Evolutionary conservation across 1,140 invertebrate species (phyloP).

Genomic region (Carcinoscorpius rotundicauda): DNA sequence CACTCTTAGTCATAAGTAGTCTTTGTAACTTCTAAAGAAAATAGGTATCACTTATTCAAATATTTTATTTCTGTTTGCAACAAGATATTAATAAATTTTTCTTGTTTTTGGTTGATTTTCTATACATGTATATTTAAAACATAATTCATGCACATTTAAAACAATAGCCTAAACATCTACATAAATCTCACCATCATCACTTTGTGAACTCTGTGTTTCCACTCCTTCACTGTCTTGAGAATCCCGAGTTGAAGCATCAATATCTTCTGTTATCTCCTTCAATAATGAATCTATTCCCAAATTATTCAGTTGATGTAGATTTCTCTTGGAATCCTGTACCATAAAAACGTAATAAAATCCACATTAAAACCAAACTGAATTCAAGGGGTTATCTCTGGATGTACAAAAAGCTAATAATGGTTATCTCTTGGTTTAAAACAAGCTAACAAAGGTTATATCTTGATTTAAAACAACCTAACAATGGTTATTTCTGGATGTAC

Average conservation of each 20-base stretch:
- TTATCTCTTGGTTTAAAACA: no score
- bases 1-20: no score
- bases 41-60: not conserved
- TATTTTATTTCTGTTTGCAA: not conserved
- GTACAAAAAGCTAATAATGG: not conserved
- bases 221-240: slow-evolving; percentile 29
- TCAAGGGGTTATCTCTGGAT: not conserved
- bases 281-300: slow-evolving; percentile 65
- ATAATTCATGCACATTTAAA: not conserved
- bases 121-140: not conserved
- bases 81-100: slow-evolving; percentile 32
- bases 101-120: slow-evolving; percentile 14
- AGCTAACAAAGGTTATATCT: no score
- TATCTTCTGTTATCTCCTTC: slow-evolving; percentile 57
- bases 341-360: not conserved
- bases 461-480: no score
- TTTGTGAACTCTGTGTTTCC: slow-evolving; percentile 28
- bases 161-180: slow-evolving; percentile 2
- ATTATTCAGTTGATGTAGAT: slow-evolving; percentile 57
- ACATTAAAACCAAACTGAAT: not conserved
- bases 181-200: slow-evolving; percentile 30
- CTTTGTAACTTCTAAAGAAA: no score
- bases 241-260: slow-evolving; percentile 17
- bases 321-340: slow-evolving; percentile 68
- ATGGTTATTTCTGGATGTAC: no score